These are phyloP conservation scores for Lysandra bellargus DNA, from an alignment of 2,888 invertebrate genomes.

Conservation along the genomic window DNA sequence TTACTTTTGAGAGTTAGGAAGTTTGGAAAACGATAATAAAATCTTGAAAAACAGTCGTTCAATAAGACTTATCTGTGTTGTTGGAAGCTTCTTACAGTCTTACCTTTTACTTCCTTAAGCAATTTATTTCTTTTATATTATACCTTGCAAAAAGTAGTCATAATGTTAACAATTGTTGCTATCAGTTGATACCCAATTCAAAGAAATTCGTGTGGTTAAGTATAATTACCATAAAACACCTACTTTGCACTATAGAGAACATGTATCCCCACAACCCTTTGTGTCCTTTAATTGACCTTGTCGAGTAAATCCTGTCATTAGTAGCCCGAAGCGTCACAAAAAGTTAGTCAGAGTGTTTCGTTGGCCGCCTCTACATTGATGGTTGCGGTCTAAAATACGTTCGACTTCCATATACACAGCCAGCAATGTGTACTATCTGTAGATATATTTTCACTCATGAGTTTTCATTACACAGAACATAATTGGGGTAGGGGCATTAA, in stretches of 20 bases:
- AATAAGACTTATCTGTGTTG: slow-evolving; percentile 11
- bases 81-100: neutral
- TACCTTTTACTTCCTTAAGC: neutral
- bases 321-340: neutral
- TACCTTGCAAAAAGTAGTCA: neutral
- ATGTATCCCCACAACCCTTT: neutral
- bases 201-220: neutral
- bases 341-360: neutral
- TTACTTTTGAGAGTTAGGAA: slow-evolving; percentile 16
- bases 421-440: neutral
- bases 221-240: neutral
- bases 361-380: neutral
- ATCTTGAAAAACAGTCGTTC: neutral
- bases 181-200: neutral
- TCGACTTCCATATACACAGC: neutral
- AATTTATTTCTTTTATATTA: neutral
- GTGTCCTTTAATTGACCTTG: neutral
- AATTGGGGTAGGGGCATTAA: neutral
- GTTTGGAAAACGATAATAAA: slow-evolving; percentile 23
- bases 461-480: neutral
- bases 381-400: neutral
- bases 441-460: neutral
- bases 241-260: neutral
- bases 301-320: neutral
- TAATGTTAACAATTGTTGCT: too few species aligned